phyloP scores from a whole-genome alignment of 2,113 vertebrate species.

The Lycaon pictus region DNA sequence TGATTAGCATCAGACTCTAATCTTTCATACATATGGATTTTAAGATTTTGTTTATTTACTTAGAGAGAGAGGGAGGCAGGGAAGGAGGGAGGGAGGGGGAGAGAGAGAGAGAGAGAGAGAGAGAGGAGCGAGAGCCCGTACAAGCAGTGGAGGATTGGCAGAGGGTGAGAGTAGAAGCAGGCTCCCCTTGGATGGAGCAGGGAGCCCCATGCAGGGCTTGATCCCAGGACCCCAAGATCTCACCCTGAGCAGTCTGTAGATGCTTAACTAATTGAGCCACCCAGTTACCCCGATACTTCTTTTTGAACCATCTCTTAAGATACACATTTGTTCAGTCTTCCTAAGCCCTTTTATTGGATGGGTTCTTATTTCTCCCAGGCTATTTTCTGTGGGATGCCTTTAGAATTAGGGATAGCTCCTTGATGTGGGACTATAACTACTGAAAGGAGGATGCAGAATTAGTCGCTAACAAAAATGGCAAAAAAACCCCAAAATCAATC shows the following conservation, averaged over 20 bases:
- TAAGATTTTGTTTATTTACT: no score
- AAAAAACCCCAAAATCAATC: background rate
- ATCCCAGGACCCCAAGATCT: no score
- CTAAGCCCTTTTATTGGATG: background rate
- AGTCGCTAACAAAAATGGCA: background rate
- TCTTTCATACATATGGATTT: background rate
- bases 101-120: no score
- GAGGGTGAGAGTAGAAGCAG: no score
- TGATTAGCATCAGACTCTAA: background rate
- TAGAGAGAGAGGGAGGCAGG: no score
- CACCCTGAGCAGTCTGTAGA: no score
- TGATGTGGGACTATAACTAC: background rate
- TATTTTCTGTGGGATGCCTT: background rate
- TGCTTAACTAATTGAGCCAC: no score
- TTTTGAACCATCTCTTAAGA: background rate
- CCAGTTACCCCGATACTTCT: background rate
- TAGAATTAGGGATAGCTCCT: background rate
- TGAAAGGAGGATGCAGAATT: background rate
- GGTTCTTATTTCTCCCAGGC: background rate
- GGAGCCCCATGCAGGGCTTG: no score
- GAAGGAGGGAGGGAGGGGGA: no score
- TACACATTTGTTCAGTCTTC: background rate
- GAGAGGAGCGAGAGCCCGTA: no score
- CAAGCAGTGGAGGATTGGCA: no score
- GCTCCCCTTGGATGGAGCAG: no score